Conservation (phyloP, 1,140 invertebrate genomes). For the Formica selysi region DNA sequence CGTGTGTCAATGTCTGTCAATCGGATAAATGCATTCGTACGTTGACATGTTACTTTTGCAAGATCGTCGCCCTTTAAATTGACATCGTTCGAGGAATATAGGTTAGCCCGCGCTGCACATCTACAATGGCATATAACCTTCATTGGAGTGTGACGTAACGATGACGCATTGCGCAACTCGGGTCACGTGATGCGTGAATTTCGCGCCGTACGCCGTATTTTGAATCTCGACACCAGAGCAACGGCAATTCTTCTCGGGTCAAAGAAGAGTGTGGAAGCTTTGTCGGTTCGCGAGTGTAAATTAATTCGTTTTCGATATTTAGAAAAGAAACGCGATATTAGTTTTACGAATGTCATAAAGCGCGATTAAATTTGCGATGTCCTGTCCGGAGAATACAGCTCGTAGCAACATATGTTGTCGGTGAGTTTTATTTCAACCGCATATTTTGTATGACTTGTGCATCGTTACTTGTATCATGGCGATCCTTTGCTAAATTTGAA, state of each 20-base stretch:
- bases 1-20: constrained; percentile 7
- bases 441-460: neutral
- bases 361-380: neutral
- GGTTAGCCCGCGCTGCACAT: constrained; percentile 57
- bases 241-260: neutral
- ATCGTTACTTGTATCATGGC: neutral
- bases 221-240: too few species aligned
- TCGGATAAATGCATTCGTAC: neutral
- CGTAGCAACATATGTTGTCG: neutral
- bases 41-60: constrained; percentile 20
- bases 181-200: neutral
- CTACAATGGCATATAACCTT: constrained; percentile 43
- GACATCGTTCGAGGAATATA: constrained; percentile 16
- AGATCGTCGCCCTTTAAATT: neutral
- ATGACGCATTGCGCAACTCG: constrained; percentile 43
- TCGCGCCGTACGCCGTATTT: neutral
- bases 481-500: neutral
- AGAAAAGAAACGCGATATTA: neutral
- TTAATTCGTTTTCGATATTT: neutral
- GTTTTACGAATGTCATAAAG: neutral
- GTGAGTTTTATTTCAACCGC: constrained; percentile 1
- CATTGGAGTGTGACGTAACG: constrained; percentile 66
- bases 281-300: neutral
- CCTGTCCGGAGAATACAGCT: neutral
- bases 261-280: neutral